A percentile compares a stretch with the other conserved stretches of the same genome.
phyloP scores from a whole-genome alignment of 1,140 invertebrate genomes.

The Atopsyche davidsoni region DNA sequence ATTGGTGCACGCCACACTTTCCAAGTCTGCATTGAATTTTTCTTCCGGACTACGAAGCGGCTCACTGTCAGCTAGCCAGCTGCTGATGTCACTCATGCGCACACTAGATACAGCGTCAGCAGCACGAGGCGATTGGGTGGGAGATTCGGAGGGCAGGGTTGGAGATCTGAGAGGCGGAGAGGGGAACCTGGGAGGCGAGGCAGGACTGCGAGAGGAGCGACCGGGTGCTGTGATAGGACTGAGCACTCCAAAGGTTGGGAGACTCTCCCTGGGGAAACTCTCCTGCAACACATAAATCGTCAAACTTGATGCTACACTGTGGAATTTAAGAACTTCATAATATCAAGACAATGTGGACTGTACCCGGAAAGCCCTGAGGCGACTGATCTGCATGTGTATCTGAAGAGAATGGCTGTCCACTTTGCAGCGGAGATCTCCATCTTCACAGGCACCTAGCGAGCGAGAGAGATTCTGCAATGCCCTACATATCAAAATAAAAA shows the following conservation, averaged over 20 bases:
- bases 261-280: neutral
- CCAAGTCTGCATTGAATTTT: constrained; percentile 40
- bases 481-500: constrained; percentile 29
- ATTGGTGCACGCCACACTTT: constrained; percentile 37
- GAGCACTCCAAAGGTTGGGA: too few species aligned
- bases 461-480: constrained; percentile 39
- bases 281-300: neutral
- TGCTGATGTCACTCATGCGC: constrained; percentile 52
- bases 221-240: too few species aligned
- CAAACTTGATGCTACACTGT: neutral
- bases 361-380: constrained; percentile 54
- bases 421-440: constrained; percentile 44
- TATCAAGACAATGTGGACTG: too few species aligned
- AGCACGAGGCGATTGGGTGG: too few species aligned
- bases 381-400: constrained; percentile 52
- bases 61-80: constrained; percentile 49
- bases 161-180: too few species aligned
- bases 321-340: too few species aligned
- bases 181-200: too few species aligned
- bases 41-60: constrained; percentile 33
- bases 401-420: constrained; percentile 48
- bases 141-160: too few species aligned
- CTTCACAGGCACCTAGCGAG: constrained; percentile 34
- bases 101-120: constrained; percentile 45
- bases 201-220: too few species aligned